Conservation (phyloP, 2,113 vertebrate genomes). For the Clarias magur region DNA sequence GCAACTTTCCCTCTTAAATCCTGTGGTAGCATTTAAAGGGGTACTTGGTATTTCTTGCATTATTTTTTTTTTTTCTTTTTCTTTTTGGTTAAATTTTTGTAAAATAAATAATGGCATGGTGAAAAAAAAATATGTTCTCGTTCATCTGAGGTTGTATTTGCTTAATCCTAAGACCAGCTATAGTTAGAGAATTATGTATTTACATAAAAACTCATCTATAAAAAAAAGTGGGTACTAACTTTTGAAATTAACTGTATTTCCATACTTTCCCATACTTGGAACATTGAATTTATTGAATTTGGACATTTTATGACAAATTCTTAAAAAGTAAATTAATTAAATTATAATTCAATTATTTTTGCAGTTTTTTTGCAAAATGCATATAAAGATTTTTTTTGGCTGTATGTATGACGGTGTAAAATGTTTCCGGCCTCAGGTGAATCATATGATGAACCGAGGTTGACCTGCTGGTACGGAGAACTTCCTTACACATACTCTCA, state of each 20-base stretch:
- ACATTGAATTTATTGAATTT: not conserved
- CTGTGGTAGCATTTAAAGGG: no score
- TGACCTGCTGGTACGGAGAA: constrained; percentile 94
- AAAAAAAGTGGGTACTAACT: no score
- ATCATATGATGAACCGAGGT: constrained; percentile 85
- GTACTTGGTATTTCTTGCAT: no score
- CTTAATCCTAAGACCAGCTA: no score
- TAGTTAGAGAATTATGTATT: no score
- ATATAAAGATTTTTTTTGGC: not conserved
- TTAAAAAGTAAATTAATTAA: not conserved
- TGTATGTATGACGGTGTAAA: not conserved
- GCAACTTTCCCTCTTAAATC: no score
- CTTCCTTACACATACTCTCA: constrained; percentile 90
- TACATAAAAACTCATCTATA: no score
- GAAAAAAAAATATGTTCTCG: no score
- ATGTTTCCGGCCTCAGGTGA: constrained; percentile 72
- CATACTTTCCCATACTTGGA: constrained; percentile 31
- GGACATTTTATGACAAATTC: not conserved
- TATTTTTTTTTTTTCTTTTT: no score
- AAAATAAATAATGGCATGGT: no score
- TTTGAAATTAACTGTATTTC: not conserved
- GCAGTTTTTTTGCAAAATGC: not conserved
- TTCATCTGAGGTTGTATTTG: no score
- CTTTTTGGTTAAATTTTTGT: no score
- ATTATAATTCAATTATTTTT: not conserved